Evolutionary conservation across 2,888 invertebrate genomes (phyloP).

Genomic region (Ectobius pallidus): DNA sequence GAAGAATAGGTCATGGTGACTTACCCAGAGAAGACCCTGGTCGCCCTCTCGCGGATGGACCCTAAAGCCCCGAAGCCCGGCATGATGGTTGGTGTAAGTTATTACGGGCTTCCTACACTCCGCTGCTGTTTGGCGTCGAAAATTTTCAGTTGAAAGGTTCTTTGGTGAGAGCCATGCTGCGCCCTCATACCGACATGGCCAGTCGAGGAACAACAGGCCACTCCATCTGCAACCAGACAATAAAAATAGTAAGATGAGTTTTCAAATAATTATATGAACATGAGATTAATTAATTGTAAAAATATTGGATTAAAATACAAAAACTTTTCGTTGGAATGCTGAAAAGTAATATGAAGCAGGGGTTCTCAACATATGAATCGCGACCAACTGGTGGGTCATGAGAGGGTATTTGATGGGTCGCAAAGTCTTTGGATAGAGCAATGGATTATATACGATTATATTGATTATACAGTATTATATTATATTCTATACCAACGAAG

Average conservation of each 20-base stretch:
- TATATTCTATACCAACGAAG: too few relatives aligned
- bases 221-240: neutral
- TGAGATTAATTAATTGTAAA: neutral
- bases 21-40: conserved; percentile 42
- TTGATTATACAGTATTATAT: too few relatives aligned
- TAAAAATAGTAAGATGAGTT: neutral
- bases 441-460: too few relatives aligned
- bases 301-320: too few relatives aligned
- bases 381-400: too few relatives aligned
- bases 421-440: too few relatives aligned
- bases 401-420: too few relatives aligned
- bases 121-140: neutral
- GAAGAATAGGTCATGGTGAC: too few relatives aligned
- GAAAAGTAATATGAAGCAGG: too few relatives aligned
- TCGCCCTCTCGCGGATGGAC: conserved; percentile 46
- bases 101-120: neutral
- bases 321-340: too few relatives aligned
- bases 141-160: conserved; percentile 3
- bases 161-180: neutral
- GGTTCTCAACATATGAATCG: too few relatives aligned
- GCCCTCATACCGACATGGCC: neutral
- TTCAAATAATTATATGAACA: neutral
- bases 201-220: neutral
- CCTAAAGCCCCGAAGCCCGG: conserved; percentile 50
- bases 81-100: conserved; percentile 43